Percentiles rank a stretch among this genome's conserved stretches.
Conservation (phyloP, 30 jellyfish, hydroid and myxozoan genomes). For the Hydractinia echinata region DNA sequence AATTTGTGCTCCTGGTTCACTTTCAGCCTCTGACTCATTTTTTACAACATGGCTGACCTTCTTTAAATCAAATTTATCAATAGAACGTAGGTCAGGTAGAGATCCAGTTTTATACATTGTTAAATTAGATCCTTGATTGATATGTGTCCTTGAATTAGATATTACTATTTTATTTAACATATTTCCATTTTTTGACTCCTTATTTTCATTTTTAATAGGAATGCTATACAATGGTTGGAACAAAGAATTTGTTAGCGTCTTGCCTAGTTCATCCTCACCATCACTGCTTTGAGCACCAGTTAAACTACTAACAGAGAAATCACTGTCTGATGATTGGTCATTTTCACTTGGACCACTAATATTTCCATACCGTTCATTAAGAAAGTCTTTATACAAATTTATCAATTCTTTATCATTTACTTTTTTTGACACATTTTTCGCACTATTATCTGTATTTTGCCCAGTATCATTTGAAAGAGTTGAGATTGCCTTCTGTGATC, state of each 20-base stretch:
- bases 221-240: constrained; percentile 72
- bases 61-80: constrained; percentile 16
- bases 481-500: too few species aligned
- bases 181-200: not conserved
- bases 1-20: constrained; percentile 43
- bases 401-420: constrained; percentile 4
- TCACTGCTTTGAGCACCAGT: constrained; percentile 47
- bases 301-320: constrained; percentile 46
- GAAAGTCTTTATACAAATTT: constrained; percentile 27
- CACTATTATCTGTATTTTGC: not conserved
- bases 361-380: constrained; percentile 19
- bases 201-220: constrained; percentile 40
- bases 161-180: constrained; percentile 7
- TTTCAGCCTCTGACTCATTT: constrained; percentile 46
- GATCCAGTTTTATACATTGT: constrained; percentile 19
- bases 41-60: constrained; percentile 32
- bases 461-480: not conserved
- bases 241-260: not conserved
- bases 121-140: constrained; percentile 11
- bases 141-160: constrained; percentile 5
- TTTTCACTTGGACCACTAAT: not conserved
- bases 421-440: not conserved
- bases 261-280: constrained; percentile 31
- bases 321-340: constrained; percentile 28
- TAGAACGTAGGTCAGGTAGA: constrained; percentile 32